Evolutionary conservation across 2,113 vertebrate genomes (phyloP).

Genomic region (Salvator merianae): DNA sequence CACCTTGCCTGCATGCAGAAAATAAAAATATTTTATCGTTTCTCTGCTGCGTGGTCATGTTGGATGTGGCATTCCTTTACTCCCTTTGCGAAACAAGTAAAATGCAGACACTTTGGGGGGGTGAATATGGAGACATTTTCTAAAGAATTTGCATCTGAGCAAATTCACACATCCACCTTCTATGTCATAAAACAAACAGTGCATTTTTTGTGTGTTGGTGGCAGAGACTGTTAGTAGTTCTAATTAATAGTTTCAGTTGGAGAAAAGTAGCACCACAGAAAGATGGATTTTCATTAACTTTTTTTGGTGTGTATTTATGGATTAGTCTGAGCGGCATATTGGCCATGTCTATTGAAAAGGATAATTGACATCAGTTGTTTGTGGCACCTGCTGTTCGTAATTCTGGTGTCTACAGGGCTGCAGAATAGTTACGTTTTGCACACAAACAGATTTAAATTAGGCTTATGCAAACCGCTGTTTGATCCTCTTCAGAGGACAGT

Average conservation of each 20-base stretch:
- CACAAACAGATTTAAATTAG: neutral
- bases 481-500: no score
- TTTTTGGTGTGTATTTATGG: neutral
- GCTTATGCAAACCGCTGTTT: no score
- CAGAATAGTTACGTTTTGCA: neutral
- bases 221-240: neutral
- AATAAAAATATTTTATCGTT: constrained; percentile 16
- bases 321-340: neutral
- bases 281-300: neutral
- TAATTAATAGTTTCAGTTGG: neutral
- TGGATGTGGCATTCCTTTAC: neutral
- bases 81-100: neutral
- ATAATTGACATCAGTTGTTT: neutral
- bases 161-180: neutral
- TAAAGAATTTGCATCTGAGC: neutral
- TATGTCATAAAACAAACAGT: neutral
- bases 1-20: neutral
- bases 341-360: neutral
- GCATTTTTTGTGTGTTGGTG: neutral
- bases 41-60: neutral
- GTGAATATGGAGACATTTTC: neutral
- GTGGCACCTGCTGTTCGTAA: neutral
- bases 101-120: neutral
- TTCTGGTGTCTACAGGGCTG: neutral
- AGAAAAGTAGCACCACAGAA: neutral